Conservation (phyloP, 1,140 invertebrate genomes). For the Mylabris phalerata region DNA sequence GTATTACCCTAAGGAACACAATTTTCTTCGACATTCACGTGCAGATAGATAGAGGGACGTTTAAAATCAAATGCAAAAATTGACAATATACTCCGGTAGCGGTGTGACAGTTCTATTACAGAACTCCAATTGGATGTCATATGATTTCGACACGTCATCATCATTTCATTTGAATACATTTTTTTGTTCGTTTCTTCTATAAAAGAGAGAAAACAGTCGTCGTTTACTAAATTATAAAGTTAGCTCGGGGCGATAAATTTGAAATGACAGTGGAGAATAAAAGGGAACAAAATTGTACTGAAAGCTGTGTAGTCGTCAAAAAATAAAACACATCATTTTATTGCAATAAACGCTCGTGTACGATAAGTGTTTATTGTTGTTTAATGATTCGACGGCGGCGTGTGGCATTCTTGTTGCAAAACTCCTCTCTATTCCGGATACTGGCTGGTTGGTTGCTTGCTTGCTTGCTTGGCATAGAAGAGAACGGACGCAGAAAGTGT, state of each 20-base stretch:
- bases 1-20: too few relatives aligned
- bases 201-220: too few relatives aligned
- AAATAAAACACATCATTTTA: too few relatives aligned
- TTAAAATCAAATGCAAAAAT: background rate
- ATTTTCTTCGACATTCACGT: too few relatives aligned
- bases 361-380: constrained; percentile 36
- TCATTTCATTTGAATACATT: constrained; percentile 4
- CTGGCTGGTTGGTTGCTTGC: background rate
- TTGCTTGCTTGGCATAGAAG: background rate
- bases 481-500: constrained; percentile 30
- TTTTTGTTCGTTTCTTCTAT: too few relatives aligned
- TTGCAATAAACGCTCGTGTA: constrained; percentile 29
- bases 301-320: too few relatives aligned
- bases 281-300: too few relatives aligned
- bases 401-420: constrained; percentile 18
- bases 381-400: constrained; percentile 28
- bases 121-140: constrained; percentile 9
- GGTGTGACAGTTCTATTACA: constrained; percentile 12
- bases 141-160: constrained; percentile 10
- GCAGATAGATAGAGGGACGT: too few relatives aligned
- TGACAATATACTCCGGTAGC: constrained; percentile 8
- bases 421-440: constrained; percentile 31
- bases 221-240: too few relatives aligned
- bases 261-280: too few relatives aligned
- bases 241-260: too few relatives aligned